These are phyloP conservation scores for Cyrtorhinus lividipennis DNA, from an alignment of 1,140 invertebrate species.

Conservation along the genomic window DNA sequence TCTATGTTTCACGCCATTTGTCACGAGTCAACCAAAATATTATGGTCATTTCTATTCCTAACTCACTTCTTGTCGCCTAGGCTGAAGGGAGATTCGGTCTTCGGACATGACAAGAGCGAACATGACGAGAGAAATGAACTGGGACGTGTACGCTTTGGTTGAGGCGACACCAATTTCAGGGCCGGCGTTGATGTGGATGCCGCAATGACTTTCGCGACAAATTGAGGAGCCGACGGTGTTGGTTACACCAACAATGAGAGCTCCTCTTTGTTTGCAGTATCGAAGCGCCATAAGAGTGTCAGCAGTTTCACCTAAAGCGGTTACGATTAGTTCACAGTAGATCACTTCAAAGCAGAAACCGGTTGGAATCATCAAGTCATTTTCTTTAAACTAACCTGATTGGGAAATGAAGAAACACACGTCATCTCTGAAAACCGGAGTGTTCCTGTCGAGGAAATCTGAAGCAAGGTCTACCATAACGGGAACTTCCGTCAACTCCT, in stretches of 20 bases:
- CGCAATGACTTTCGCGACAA: constrained; percentile 97
- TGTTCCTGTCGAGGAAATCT: constrained; percentile 94
- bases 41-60: too few species aligned
- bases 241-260: constrained; percentile 94
- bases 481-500: constrained; percentile 95
- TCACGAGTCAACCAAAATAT: too few species aligned
- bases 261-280: constrained; percentile 93
- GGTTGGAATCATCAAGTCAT: neutral
- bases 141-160: constrained; percentile 99
- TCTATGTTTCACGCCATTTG: too few species aligned
- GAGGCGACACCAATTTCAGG: constrained; percentile 99
- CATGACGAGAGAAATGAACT: constrained; percentile 98
- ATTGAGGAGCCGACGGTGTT: constrained; percentile 99
- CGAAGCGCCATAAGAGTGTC: constrained; percentile 89
- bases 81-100: constrained; percentile 83
- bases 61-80: constrained; percentile 52
- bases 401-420: constrained; percentile 99
- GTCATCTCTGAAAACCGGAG: constrained; percentile 97
- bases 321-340: neutral
- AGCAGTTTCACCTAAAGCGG: constrained; percentile 71
- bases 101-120: constrained; percentile 97
- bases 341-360: neutral
- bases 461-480: constrained; percentile 98
- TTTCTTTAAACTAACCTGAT: constrained; percentile 46
- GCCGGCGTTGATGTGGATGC: constrained; percentile 98